Evolutionary conservation across 2,888 invertebrate species (phyloP).

Genomic region (Keiferia lycopersicella): DNA sequence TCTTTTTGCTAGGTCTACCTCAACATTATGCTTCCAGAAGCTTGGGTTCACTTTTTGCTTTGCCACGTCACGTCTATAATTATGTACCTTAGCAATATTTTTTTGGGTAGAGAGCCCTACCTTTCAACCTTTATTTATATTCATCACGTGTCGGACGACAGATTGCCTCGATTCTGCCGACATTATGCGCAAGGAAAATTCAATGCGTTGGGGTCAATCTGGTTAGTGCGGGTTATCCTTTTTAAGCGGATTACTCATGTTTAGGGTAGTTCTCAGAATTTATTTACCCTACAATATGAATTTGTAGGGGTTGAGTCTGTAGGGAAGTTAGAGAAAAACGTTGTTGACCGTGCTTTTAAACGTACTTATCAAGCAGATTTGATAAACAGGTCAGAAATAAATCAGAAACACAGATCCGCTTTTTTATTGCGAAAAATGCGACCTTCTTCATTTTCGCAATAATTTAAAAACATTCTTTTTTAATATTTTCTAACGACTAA

Average conservation of each 20-base stretch:
- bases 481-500: too few relatives aligned
- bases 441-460: too few relatives aligned
- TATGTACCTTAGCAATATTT: too few relatives aligned
- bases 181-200: slow-evolving; percentile 11
- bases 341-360: too few relatives aligned
- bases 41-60: background rate
- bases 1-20: too few relatives aligned
- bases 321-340: background rate
- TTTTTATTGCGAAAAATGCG: too few relatives aligned
- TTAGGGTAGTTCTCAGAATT: background rate
- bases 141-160: slow-evolving; percentile 15
- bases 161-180: slow-evolving; percentile 13
- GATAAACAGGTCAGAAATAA: too few relatives aligned
- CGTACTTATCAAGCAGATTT: too few relatives aligned
- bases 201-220: slow-evolving; percentile 4
- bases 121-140: slow-evolving; percentile 19
- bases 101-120: background rate
- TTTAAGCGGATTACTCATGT: slow-evolving; percentile 16
- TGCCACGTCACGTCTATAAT: background rate
- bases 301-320: background rate
- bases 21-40: background rate
- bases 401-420: too few relatives aligned
- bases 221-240: slow-evolving; percentile 14
- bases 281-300: background rate
- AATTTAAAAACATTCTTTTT: too few relatives aligned